Evolutionary conservation across 37 sponge, comb jelly and placozoan genomes (phyloP), one percentile per base, ranked within the genome.

Genomic region (Cliona cf. orientalis): DNA sequence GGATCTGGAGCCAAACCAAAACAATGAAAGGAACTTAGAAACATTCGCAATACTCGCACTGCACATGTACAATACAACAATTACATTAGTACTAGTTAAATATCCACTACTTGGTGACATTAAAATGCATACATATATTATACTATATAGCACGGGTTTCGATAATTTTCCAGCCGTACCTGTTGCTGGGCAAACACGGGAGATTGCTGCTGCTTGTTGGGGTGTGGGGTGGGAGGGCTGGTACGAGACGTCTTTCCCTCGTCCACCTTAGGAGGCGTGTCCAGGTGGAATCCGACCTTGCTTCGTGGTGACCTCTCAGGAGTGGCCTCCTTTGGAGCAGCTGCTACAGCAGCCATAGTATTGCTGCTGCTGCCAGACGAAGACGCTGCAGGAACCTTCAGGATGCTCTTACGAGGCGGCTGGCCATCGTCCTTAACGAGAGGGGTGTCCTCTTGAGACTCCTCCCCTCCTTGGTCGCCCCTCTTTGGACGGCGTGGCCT

Each of bases 171-270:
- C n/a, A n/a, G n/a, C n/a, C n/a, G n/a, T n/a, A n/a, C n/a, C n/a
- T n/a, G n/a, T n/a, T n/a, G 36, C 22, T 63, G 19, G 37, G 64
- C 23, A 23, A 49, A 49, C 11, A 49, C 17, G 55, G 55, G 55
- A 5, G 35, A 29, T n/a, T n/a, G n/a, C n/a, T n/a, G 0, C 59
- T 59, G 37, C 40, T 75, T 79, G 71, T 2, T 2, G 19, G 85
- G 85, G 46, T 85, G 78, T 2, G 85, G 85, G 33, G 85, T 85
- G 17, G 85, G 85, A 23, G 85, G 85, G 37, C 44, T 85, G 60
- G 42, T 58, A 5, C 60, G 78, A 29, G 59, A 21, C 1, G 63
- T 23, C 46, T 55, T 53, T 22, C 38, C 26, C 46, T 31, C 76
- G 26, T 60, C 63, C 32, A 69, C 40, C 56, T 70, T 57, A 14